phyloP scores from a whole-genome alignment of 2,888 invertebrate species.

The Eupithecia abbreviata region DNA sequence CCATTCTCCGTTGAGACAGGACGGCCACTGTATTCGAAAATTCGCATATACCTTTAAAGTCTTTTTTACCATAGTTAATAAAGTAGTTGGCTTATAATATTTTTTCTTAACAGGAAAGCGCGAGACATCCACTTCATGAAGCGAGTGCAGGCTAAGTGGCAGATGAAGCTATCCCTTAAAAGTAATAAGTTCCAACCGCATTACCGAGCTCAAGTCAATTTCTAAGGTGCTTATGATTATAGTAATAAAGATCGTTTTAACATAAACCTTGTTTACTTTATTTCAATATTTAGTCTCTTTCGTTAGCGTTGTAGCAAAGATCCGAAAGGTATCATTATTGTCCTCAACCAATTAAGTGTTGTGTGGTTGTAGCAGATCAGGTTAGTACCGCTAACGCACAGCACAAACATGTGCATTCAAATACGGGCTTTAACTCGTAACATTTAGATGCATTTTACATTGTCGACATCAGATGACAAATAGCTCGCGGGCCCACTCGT shows the following conservation, averaged over 20 bases:
- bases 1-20: not conserved
- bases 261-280: slow-evolving; percentile 25
- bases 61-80: not conserved
- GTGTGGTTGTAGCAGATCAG: too few relatives aligned
- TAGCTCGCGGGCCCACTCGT: too few relatives aligned
- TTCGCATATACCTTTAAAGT: not conserved
- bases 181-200: slow-evolving; percentile 92
- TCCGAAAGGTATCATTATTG: not conserved
- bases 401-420: too few relatives aligned
- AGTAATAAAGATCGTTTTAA: slow-evolving; percentile 37
- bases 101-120: slow-evolving; percentile 85
- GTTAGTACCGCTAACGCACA: too few relatives aligned
- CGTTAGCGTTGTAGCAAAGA: not conserved
- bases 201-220: slow-evolving; percentile 91
- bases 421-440: too few relatives aligned
- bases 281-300: not conserved
- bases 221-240: slow-evolving; percentile 74
- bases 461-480: too few relatives aligned
- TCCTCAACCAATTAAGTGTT: not conserved
- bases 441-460: too few relatives aligned
- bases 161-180: slow-evolving; percentile 89
- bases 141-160: slow-evolving; percentile 89
- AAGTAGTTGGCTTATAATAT: slow-evolving; percentile 1
- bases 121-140: slow-evolving; percentile 94
- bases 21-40: not conserved